A percentile compares a stretch with the other conserved stretches of the same genome.
Evolutionary conservation across 2,113 vertebrate species (phyloP).

Genomic region (Ranitomeya imitator): DNA sequence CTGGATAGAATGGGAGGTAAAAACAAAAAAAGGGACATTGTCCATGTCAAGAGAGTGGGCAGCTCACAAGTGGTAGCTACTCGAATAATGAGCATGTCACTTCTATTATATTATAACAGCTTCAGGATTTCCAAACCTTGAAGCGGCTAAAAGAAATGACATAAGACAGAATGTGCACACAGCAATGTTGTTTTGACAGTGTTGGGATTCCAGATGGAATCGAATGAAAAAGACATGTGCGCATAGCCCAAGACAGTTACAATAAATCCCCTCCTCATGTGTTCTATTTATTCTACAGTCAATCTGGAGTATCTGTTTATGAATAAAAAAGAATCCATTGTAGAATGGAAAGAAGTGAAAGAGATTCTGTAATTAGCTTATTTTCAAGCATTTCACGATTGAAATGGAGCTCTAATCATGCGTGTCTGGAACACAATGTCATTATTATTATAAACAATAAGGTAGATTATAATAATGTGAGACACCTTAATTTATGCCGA

Average conservation of each 20-base stretch:
- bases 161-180: too few species aligned
- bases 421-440: constrained; percentile 44
- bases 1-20: too few species aligned
- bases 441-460: constrained; percentile 33
- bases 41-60: too few species aligned
- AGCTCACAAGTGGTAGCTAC: too few species aligned
- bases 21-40: too few species aligned
- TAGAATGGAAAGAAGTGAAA: not conserved
- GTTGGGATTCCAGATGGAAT: too few species aligned
- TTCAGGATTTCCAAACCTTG: too few species aligned
- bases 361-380: constrained; percentile 27
- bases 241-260: not conserved
- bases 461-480: constrained; percentile 16
- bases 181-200: too few species aligned
- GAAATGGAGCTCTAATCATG: constrained; percentile 31
- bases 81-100: too few species aligned
- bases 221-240: too few species aligned
- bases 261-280: not conserved
- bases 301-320: not conserved
- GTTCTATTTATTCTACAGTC: not conserved
- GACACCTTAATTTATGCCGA: not conserved
- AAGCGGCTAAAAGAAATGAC: too few species aligned
- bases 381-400: constrained; percentile 35
- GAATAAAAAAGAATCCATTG: not conserved
- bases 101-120: too few species aligned